Evolutionary conservation across 2,113 vertebrate genomes (phyloP).

Genomic region (Redunca redunca): DNA sequence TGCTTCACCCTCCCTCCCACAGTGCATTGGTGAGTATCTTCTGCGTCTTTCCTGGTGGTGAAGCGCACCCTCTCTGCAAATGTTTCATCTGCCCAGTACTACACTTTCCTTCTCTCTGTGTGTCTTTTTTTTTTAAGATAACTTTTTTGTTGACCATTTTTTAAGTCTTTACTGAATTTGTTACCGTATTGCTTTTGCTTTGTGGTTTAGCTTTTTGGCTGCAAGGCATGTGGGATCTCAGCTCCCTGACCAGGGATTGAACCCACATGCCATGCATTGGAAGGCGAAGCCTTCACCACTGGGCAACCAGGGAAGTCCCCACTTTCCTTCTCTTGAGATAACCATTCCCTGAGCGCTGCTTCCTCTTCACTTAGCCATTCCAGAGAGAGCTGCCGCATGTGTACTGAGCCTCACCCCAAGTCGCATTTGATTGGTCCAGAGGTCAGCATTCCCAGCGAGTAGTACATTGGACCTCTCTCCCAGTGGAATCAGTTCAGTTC

Average conservation of each 20-base stretch:
- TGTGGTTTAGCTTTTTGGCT: not conserved
- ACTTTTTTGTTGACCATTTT: not conserved
- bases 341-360: not conserved
- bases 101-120: not conserved
- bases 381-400: accelerated
- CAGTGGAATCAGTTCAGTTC: not conserved
- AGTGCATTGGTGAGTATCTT: not conserved
- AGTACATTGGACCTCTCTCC: not conserved
- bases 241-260: not conserved
- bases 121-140: not conserved
- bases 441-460: accelerated
- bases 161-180: not conserved
- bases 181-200: not conserved
- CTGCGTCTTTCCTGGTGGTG: not conserved
- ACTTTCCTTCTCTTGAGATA: not conserved
- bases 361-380: too few relatives aligned
- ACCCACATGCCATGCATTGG: not conserved
- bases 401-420: not conserved
- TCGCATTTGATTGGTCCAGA: too few relatives aligned
- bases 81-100: not conserved
- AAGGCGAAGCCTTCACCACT: not conserved
- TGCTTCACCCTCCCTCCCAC: not conserved
- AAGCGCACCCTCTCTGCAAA: not conserved
- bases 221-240: not conserved
- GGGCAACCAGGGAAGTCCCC: not conserved